Evolutionary conservation across 2,888 invertebrate species (phyloP).

Genomic region (Lasioglossum morio): DNA sequence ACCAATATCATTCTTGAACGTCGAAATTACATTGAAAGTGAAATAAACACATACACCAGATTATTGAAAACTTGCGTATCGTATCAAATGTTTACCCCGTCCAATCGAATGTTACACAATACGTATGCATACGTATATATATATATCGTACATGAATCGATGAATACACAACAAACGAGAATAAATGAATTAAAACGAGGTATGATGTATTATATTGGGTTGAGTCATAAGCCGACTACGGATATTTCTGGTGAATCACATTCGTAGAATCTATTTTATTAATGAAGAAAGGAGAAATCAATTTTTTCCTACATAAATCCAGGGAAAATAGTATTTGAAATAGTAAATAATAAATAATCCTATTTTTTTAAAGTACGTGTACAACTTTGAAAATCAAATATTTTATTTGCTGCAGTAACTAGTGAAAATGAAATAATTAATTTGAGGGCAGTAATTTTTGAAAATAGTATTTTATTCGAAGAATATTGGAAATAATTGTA

Average conservation of each 20-base stretch:
- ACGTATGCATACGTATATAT: not conserved
- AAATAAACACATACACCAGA: not conserved
- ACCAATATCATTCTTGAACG: slow-evolving; percentile 33
- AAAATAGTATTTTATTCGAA: too few relatives aligned
- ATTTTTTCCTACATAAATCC: not conserved
- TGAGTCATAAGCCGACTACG: slow-evolving; percentile 1
- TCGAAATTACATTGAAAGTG: slow-evolving; percentile 15
- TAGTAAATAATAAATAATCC: too few relatives aligned
- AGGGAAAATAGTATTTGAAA: too few relatives aligned
- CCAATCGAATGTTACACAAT: not conserved
- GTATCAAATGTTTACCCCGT: not conserved
- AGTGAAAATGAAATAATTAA: too few relatives aligned
- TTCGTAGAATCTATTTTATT: not conserved
- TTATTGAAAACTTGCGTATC: not conserved
- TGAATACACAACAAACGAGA: not conserved
- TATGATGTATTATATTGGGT: not conserved
- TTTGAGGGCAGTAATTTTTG: too few relatives aligned
- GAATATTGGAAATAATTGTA: too few relatives aligned
- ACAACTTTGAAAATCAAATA: too few relatives aligned
- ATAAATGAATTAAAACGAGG: slow-evolving; percentile 1
- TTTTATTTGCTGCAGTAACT: too few relatives aligned
- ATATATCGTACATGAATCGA: not conserved
- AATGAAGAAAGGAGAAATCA: not conserved
- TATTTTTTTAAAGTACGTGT: too few relatives aligned
- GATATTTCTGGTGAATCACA: not conserved